Percentiles rank a stretch among this genome's conserved stretches.
phyloP scores from a whole-genome alignment of 2,797 vertebrate genomes.

The Poeciliopsis gracilis region DNA sequence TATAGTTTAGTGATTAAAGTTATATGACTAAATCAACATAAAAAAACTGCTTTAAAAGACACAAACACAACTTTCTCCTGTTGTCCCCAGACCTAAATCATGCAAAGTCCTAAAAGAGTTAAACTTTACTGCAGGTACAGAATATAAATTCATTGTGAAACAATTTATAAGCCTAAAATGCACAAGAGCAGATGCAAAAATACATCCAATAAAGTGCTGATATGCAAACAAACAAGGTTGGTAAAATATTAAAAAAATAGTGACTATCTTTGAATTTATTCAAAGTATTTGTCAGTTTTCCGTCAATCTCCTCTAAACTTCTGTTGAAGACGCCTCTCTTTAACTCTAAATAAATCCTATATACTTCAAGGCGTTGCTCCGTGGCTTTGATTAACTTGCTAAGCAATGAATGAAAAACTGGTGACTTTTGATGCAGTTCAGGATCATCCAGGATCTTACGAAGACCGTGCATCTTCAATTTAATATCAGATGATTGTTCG shows the following conservation, averaged over 20 bases:
- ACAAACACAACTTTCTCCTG: not conserved
- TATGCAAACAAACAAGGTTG: not conserved
- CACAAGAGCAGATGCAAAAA: not conserved
- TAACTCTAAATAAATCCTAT: not conserved
- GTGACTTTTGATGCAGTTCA: not conserved
- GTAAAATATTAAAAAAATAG: not conserved
- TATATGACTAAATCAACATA: too few species aligned
- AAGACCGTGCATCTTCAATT: accelerated
- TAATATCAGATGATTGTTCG: not conserved
- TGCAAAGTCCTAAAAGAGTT: not conserved
- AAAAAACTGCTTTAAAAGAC: not conserved
- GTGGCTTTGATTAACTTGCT: accelerated
- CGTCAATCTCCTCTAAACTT: not conserved
- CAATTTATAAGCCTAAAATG: not conserved
- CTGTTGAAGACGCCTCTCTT: not conserved
- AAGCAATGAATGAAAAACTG: not conserved
- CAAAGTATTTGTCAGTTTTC: not conserved
- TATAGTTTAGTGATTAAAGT: not conserved
- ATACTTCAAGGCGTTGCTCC: not conserved
- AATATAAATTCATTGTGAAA: not conserved
- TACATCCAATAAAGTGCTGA: not conserved
- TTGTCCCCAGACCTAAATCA: not conserved
- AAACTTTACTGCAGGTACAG: too few species aligned
- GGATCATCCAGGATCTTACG: not conserved
- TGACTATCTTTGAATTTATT: not conserved